A percentile compares a stretch with the other conserved stretches of the same genome.
Evolutionary conservation across 2,797 vertebrate species (phyloP).

Genomic region (Schizothorax lantsangensis): DNA sequence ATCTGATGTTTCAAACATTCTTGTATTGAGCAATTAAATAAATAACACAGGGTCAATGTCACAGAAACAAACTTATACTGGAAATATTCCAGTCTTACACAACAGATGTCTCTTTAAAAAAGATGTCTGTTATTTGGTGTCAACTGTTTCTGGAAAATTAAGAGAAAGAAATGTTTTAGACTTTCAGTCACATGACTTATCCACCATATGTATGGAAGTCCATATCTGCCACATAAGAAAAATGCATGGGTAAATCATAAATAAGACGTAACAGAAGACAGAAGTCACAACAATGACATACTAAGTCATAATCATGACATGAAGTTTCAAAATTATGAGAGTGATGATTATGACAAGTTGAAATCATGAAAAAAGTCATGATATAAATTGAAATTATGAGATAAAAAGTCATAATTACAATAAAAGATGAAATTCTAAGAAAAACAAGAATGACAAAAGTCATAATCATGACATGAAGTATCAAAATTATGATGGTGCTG

Average conservation of each 20-base stretch:
- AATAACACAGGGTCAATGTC: neutral
- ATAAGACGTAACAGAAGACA: neutral
- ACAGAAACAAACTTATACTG: neutral
- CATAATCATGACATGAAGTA: too few relatives aligned
- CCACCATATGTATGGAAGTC: neutral
- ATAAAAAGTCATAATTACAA: too few relatives aligned
- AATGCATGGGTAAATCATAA: neutral
- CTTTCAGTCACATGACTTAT: neutral
- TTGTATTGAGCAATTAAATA: neutral
- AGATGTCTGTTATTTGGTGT: neutral
- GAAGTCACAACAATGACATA: neutral
- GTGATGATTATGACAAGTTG: too few relatives aligned
- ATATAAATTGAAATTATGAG: too few relatives aligned
- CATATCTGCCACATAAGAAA: neutral
- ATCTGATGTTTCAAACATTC: neutral
- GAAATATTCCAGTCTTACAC: constrained; percentile 1
- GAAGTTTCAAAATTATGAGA: too few relatives aligned
- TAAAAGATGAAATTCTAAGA: neutral
- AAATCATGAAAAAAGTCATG: too few relatives aligned
- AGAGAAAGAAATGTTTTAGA: neutral
- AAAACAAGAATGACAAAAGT: neutral
- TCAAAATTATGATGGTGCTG: neutral
- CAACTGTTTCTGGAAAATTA: neutral
- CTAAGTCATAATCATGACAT: neutral
- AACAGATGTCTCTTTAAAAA: neutral